Evolutionary conservation across 2,797 vertebrate genomes (phyloP).

Genomic region (Malacoraja senta): DNA sequence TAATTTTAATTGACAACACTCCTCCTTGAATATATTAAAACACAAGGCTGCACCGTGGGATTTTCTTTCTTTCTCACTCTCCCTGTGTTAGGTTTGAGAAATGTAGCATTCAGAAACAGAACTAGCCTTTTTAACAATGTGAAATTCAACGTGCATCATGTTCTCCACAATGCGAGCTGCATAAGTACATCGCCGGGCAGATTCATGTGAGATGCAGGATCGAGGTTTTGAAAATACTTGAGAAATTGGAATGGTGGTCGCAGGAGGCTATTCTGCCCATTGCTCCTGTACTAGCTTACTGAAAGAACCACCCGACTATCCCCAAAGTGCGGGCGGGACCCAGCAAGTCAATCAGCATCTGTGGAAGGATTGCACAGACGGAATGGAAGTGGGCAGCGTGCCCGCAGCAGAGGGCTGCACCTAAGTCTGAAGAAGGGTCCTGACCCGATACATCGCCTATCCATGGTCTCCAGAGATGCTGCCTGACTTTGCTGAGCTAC

Average conservation of each 20-base stretch:
- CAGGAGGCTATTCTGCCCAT: neutral
- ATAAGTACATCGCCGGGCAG: neutral
- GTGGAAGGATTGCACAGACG: too few species aligned
- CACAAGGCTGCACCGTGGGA: neutral
- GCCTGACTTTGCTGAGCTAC: too few species aligned
- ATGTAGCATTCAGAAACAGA: neutral
- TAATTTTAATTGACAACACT: constrained; percentile 36
- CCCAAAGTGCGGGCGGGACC: neutral
- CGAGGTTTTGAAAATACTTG: neutral
- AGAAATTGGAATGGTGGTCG: neutral
- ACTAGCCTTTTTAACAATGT: neutral
- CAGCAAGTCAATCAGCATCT: too few species aligned
- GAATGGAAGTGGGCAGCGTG: too few species aligned
- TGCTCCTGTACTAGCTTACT: neutral
- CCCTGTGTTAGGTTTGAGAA: neutral
- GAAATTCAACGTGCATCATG: neutral
- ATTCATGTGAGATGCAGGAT: too few species aligned
- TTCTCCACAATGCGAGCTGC: neutral
- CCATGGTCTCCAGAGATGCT: too few species aligned
- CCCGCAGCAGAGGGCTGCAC: too few species aligned
- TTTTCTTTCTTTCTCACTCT: neutral
- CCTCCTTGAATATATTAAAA: neutral
- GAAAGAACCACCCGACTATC: neutral
- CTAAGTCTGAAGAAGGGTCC: too few species aligned
- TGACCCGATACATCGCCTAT: too few species aligned